A percentile compares a stretch with the other conserved stretches of the same genome.
These are phyloP conservation scores for Etheostoma cragini DNA, from an alignment of 2,113 vertebrate species.

Conservation along the genomic window DNA sequence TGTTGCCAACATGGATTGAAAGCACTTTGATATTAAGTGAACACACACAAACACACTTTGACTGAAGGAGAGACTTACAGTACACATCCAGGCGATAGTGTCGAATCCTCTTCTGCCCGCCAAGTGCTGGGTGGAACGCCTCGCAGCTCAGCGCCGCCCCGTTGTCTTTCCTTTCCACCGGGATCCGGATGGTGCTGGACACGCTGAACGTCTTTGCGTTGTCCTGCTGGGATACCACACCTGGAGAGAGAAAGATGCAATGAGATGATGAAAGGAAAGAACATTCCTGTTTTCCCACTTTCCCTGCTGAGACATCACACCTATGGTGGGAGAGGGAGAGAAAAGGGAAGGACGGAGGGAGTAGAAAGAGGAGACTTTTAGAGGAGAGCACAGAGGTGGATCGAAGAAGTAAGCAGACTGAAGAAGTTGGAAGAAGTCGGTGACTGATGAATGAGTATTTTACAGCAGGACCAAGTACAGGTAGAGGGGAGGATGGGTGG, in stretches of 20 bases:
- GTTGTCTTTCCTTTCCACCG: conserved; percentile 90
- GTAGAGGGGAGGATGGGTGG: conserved; percentile 33
- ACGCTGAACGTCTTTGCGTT: conserved; percentile 89
- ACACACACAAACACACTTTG: neutral
- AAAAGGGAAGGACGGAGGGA: conserved; percentile 2
- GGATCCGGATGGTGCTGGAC: conserved; percentile 87
- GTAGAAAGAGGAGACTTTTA: conserved; percentile 19
- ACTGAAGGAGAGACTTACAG: conserved; percentile 83
- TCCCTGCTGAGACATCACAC: conserved; percentile 51
- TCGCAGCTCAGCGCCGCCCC: conserved; percentile 90
- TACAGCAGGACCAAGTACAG: conserved; percentile 42
- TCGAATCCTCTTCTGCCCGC: conserved; percentile 87
- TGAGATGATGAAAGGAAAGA: conserved; percentile 19
- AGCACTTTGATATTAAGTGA: neutral
- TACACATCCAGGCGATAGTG: conserved; percentile 92
- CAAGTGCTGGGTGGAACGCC: conserved; percentile 86
- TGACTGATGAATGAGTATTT: conserved; percentile 57
- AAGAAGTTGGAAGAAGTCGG: conserved; percentile 31
- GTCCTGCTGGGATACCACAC: conserved; percentile 89
- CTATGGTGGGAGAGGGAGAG: neutral
- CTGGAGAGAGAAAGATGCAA: conserved; percentile 69
- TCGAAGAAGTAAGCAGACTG: conserved; percentile 23
- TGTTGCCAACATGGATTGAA: conserved; percentile 29
- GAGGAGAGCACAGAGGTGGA: conserved; percentile 24
- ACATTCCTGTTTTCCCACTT: conserved; percentile 1